Percentiles rank a stretch among this genome's conserved stretches.
phyloP scores from a whole-genome alignment of 2,113 vertebrate genomes.

The Cyanistes caeruleus region DNA sequence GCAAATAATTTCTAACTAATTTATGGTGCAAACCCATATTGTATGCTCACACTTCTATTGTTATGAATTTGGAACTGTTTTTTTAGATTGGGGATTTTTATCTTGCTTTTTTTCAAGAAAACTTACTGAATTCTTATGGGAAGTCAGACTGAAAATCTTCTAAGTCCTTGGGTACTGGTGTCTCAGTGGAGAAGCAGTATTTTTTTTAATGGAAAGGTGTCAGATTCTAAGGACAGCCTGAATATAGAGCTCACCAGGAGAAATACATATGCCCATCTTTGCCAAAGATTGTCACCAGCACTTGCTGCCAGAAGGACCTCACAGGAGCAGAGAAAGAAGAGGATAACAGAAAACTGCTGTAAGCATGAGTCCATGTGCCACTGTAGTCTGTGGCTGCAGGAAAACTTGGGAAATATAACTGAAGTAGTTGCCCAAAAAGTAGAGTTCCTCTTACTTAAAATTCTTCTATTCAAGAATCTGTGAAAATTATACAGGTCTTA shows the following conservation, averaged over 20 bases:
- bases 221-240: neutral
- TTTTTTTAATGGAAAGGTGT: neutral
- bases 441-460: neutral
- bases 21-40: neutral
- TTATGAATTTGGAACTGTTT: neutral
- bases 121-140: neutral
- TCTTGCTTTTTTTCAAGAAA: neutral
- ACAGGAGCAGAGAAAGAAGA: neutral
- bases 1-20: neutral
- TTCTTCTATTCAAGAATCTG: neutral
- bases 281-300: neutral
- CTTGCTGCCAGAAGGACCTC: neutral
- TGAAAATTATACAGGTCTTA: neutral
- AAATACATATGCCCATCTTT: neutral
- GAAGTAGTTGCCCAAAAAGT: fast-evolving
- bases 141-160: neutral
- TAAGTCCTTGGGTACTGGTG: neutral
- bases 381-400: neutral
- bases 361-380: neutral
- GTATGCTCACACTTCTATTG: neutral
- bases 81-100: neutral
- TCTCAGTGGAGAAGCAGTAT: neutral
- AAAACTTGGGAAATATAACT: neutral
- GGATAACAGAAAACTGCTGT: neutral
- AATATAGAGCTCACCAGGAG: neutral